Evolutionary conservation across 2,888 invertebrate species (phyloP).

Genomic region (Carabus problematicus): DNA sequence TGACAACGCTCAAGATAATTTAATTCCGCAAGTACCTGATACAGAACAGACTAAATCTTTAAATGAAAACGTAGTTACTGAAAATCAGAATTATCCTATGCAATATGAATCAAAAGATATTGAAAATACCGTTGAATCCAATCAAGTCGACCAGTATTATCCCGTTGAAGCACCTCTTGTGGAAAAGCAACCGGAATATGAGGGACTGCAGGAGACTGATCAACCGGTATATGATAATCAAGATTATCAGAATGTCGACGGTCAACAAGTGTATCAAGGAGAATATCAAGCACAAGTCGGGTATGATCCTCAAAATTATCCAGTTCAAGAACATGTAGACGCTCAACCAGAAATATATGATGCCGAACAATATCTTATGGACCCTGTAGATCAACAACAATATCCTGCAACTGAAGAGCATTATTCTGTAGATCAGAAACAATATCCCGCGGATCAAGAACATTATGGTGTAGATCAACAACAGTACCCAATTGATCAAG

Average conservation of each 20-base stretch:
- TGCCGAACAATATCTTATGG: slow-evolving; percentile 44
- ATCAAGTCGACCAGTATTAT: too few species aligned
- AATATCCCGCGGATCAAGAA: slow-evolving; percentile 23
- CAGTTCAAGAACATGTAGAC: not conserved
- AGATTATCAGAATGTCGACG: slow-evolving; percentile 10
- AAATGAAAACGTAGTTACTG: not conserved
- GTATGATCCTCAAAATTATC: too few species aligned
- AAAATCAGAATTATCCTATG: slow-evolving; percentile 5
- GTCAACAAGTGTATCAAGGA: too few species aligned
- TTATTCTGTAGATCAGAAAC: slow-evolving; percentile 30
- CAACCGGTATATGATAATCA: slow-evolving; percentile 44
- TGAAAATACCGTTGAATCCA: too few species aligned
- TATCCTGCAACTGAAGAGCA: slow-evolving; percentile 41
- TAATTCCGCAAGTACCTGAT: slow-evolving; percentile 6
- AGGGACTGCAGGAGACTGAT: slow-evolving; percentile 6
- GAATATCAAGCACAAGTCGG: too few species aligned
- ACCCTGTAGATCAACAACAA: slow-evolving; percentile 43
- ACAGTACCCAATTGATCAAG: slow-evolving; percentile 27
- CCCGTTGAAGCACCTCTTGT: too few species aligned
- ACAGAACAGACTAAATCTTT: slow-evolving; percentile 5
- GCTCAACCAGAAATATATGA: slow-evolving; percentile 42
- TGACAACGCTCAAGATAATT: too few species aligned
- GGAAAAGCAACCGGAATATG: too few species aligned
- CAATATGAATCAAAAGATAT: not conserved
- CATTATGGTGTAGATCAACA: slow-evolving; percentile 25